phyloP scores from a whole-genome alignment of 2,888 invertebrate genomes.

The Hyppa rectilinea region DNA sequence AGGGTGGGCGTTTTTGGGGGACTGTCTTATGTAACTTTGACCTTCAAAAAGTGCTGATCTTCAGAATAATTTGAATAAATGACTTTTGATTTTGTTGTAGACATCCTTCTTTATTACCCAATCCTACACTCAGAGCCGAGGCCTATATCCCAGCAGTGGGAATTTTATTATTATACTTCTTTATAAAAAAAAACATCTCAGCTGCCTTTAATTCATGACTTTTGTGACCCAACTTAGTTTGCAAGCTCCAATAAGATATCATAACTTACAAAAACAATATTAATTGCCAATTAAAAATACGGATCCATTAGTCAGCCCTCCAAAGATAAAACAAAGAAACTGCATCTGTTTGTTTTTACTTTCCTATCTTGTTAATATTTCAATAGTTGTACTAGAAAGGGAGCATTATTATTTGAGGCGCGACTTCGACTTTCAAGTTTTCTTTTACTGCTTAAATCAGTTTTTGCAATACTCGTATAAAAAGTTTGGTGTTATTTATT shows the following conservation, averaged over 20 bases:
- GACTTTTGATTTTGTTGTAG: no score
- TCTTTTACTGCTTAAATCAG: conserved; percentile 58
- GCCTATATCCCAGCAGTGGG: no score
- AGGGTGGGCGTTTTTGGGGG: no score
- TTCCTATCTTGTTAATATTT: conserved; percentile 11
- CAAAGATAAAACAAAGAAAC: conserved; percentile 8
- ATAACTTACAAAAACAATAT: not conserved
- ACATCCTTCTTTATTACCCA: no score
- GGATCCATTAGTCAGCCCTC: not conserved
- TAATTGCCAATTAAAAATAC: not conserved
- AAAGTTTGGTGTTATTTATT: conserved; percentile 58
- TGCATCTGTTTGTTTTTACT: conserved; percentile 7
- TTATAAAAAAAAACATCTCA: no score
- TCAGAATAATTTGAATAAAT: no score
- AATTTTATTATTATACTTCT: no score
- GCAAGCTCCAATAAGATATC: not conserved
- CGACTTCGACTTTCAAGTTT: conserved; percentile 48
- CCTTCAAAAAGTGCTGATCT: no score
- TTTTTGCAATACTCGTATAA: conserved; percentile 50
- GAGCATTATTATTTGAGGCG: conserved; percentile 43
- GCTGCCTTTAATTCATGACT: not conserved
- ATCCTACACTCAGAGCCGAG: no score
- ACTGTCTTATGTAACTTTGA: no score
- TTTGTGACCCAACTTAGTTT: not conserved
- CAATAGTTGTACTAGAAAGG: conserved; percentile 2